These are phyloP conservation scores for Kuschelorhynchus macadamiae DNA, from an alignment of 2,888 invertebrate genomes.

Conservation along the genomic window DNA sequence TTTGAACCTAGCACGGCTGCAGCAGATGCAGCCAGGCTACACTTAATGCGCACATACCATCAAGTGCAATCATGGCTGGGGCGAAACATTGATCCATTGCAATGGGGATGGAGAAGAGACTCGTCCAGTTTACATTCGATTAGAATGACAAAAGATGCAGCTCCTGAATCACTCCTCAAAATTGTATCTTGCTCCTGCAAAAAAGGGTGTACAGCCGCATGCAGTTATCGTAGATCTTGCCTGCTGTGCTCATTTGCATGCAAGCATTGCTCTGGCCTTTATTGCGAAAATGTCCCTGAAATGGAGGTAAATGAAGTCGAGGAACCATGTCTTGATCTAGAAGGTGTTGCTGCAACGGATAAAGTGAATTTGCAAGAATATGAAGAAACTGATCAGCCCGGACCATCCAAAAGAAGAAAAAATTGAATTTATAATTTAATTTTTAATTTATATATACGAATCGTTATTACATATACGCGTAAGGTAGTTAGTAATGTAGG, in stretches of 20 bases:
- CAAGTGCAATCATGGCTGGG: slow-evolving; percentile 15
- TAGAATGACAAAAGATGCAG: slow-evolving; percentile 10
- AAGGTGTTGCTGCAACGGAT: slow-evolving; percentile 9
- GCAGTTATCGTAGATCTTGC: slow-evolving; percentile 5
- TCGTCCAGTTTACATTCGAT: slow-evolving; percentile 6
- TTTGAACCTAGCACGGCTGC: slow-evolving; percentile 8
- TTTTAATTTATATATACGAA: too few relatives aligned
- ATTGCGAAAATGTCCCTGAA: slow-evolving; percentile 14
- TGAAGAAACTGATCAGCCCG: slow-evolving; percentile 7
- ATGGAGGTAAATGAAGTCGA: slow-evolving; percentile 2
- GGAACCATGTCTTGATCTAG: slow-evolving; percentile 3
- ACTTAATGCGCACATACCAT: slow-evolving; percentile 14
- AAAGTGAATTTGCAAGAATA: slow-evolving; percentile 2
- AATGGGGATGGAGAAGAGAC: slow-evolving; percentile 8
- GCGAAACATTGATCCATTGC: slow-evolving; percentile 14
- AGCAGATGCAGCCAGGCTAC: slow-evolving; percentile 10
- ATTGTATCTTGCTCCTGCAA: slow-evolving; percentile 8
- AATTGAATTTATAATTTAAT: background rate
- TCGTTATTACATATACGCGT: too few relatives aligned
- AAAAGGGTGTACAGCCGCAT: slow-evolving; percentile 8
- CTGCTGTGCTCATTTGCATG: slow-evolving; percentile 6
- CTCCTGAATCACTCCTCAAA: slow-evolving; percentile 12
- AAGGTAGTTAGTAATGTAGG: too few relatives aligned
- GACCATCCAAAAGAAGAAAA: slow-evolving; percentile 13
- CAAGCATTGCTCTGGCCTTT: slow-evolving; percentile 15